Conservation (phyloP, 2,888 invertebrate species). For the Halictus ligatus region DNA sequence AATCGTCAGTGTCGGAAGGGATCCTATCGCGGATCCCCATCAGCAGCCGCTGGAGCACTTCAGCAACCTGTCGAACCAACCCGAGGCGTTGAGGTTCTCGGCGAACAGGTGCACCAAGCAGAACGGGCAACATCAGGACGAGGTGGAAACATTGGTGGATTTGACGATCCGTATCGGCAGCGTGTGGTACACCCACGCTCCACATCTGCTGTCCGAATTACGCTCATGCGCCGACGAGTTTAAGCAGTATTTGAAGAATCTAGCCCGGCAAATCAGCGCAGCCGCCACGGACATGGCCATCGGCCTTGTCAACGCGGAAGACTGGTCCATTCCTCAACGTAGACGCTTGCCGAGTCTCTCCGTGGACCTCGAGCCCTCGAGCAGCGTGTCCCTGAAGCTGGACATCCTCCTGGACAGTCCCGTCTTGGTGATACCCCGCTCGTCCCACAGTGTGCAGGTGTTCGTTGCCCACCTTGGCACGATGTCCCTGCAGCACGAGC, state of each 20-base stretch:
- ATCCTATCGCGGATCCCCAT: slow-evolving; percentile 87
- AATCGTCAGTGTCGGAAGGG: slow-evolving; percentile 93
- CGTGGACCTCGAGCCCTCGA: slow-evolving; percentile 83
- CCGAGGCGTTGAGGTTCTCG: slow-evolving; percentile 86
- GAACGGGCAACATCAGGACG: slow-evolving; percentile 44
- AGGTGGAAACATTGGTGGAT: slow-evolving; percentile 78
- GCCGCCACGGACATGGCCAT: slow-evolving; percentile 98
- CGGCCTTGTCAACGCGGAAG: slow-evolving; percentile 92
- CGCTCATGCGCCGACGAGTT: slow-evolving; percentile 96
- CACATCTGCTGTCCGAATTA: slow-evolving; percentile 93
- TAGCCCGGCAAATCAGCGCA: slow-evolving; percentile 93
- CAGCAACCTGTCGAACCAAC: slow-evolving; percentile 80
- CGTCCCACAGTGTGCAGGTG: slow-evolving; percentile 91
- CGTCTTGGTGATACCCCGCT: slow-evolving; percentile 94
- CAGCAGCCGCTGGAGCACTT: slow-evolving; percentile 78
- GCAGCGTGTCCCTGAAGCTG: slow-evolving; percentile 85
- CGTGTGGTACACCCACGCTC: slow-evolving; percentile 97
- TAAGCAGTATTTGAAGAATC: slow-evolving; percentile 93
- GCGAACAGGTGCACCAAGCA: slow-evolving; percentile 80
- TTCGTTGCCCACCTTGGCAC: slow-evolving; percentile 96
- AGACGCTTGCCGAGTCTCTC: slow-evolving; percentile 84
- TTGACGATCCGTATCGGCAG: slow-evolving; percentile 82
- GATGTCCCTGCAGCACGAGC: slow-evolving; percentile 87
- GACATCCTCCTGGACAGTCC: slow-evolving; percentile 95
- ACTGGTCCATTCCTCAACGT: slow-evolving; percentile 84